These are phyloP conservation scores for Catalaphyllia jardinei DNA, from an alignment of 64 coral and sea anemone species.

Conservation along the genomic window DNA sequence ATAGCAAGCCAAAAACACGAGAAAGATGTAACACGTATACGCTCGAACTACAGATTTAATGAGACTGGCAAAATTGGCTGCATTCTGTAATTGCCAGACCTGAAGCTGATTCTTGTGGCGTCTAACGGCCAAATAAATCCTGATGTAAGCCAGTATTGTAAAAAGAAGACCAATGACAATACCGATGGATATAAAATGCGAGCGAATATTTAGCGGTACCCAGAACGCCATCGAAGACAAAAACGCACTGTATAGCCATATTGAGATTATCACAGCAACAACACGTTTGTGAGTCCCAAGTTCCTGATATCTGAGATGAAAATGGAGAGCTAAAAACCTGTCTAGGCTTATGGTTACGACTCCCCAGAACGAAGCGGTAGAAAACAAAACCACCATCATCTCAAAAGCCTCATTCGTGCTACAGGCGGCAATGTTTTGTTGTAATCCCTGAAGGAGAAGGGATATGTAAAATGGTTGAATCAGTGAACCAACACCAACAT, in stretches of 20 bases:
- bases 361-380: neutral
- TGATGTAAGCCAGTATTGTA: neutral
- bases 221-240: neutral
- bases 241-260: neutral
- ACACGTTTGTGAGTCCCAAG: neutral
- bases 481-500: neutral
- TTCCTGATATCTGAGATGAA: conserved; percentile 22
- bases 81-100: neutral
- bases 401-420: too few species aligned
- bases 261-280: neutral
- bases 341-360: neutral
- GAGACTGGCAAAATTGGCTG: neutral
- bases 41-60: neutral
- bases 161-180: neutral
- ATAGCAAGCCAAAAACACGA: conserved; percentile 8
- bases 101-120: conserved; percentile 2
- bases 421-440: neutral
- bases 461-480: neutral
- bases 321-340: neutral
- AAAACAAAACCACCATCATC: neutral
- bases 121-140: neutral
- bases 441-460: neutral
- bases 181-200: neutral
- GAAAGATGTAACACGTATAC: neutral
- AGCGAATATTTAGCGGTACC: neutral